Percentiles rank a stretch among this genome's conserved stretches.
phyloP scores from a whole-genome alignment of 2,888 invertebrate genomes.

The Itoplectis maculator region DNA sequence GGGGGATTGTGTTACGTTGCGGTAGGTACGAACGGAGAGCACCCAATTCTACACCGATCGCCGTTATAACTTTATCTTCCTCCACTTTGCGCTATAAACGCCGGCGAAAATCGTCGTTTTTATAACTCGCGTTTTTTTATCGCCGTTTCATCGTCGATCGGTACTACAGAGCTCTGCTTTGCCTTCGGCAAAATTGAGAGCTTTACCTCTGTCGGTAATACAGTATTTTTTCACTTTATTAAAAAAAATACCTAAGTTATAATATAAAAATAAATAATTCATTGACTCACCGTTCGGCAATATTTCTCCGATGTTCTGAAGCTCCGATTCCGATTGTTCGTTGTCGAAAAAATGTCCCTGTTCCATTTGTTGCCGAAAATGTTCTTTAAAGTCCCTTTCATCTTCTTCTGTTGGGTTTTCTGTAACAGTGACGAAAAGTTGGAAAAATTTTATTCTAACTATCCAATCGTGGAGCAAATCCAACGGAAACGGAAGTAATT shows the following conservation, averaged over 20 bases:
- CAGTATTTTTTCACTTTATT: not conserved
- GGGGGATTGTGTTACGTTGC: slow-evolving; percentile 59
- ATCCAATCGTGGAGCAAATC: too few species aligned
- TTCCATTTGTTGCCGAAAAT: slow-evolving; percentile 14
- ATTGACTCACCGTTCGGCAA: slow-evolving; percentile 12
- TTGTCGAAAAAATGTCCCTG: not conserved
- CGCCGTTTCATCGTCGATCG: not conserved
- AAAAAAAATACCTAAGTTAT: not conserved
- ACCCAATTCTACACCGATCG: slow-evolving; percentile 24
- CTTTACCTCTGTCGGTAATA: slow-evolving; percentile 7
- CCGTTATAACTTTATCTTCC: slow-evolving; percentile 32
- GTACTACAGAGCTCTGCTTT: slow-evolving; percentile 9
- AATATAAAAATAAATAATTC: not conserved
- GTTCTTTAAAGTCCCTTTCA: not conserved
- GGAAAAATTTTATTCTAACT: not conserved
- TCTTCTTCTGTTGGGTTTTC: not conserved
- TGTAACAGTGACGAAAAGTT: not conserved
- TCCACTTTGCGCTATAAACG: not conserved
- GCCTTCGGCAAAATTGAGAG: not conserved
- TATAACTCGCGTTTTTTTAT: not conserved
- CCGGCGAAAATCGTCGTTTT: slow-evolving; percentile 23
- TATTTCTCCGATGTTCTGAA: not conserved
- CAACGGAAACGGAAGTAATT: not conserved
- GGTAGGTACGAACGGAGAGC: slow-evolving; percentile 18
- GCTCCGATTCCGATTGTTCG: not conserved